These are phyloP conservation scores for Apteryx owenii DNA, from an alignment of 2,113 vertebrate species.

Conservation along the genomic window DNA sequence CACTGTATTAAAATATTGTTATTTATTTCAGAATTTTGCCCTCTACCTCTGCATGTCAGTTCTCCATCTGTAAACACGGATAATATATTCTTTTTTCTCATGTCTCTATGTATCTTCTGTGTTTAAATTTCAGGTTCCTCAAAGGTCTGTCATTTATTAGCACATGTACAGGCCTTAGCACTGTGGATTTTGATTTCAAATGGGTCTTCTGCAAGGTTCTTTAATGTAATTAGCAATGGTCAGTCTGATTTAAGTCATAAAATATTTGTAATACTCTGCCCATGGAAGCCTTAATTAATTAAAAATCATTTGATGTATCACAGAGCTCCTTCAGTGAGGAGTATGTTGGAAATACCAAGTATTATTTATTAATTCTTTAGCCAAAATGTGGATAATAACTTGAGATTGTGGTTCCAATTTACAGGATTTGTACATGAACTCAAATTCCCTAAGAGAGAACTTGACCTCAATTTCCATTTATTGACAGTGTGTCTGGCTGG, in stretches of 20 bases:
- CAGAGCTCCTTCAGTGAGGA: background rate
- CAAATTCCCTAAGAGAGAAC: constrained; percentile 5
- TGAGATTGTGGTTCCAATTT: constrained; percentile 39
- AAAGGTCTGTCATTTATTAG: background rate
- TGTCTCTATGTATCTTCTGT: background rate
- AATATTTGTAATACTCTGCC: background rate
- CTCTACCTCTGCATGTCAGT: background rate
- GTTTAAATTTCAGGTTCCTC: background rate
- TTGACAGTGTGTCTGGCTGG: constrained; percentile 24
- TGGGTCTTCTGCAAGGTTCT: background rate
- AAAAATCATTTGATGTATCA: background rate
- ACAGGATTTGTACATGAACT: constrained; percentile 34
- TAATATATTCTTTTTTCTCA: background rate
- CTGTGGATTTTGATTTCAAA: background rate
- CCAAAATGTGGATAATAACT: background rate
- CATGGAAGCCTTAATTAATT: constrained; percentile 37
- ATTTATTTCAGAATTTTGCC: background rate
- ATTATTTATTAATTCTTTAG: constrained; percentile 47
- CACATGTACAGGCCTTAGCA: background rate
- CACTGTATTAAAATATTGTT: background rate
- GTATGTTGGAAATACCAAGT: constrained; percentile 9
- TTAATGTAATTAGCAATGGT: constrained; percentile 7
- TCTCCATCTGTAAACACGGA: background rate
- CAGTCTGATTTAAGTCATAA: background rate
- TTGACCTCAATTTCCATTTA: constrained; percentile 56